Evolutionary conservation across 1,140 invertebrate genomes (phyloP), one percentile per base, ranked within the genome.

Genomic region (Meteorus sp.): DNA sequence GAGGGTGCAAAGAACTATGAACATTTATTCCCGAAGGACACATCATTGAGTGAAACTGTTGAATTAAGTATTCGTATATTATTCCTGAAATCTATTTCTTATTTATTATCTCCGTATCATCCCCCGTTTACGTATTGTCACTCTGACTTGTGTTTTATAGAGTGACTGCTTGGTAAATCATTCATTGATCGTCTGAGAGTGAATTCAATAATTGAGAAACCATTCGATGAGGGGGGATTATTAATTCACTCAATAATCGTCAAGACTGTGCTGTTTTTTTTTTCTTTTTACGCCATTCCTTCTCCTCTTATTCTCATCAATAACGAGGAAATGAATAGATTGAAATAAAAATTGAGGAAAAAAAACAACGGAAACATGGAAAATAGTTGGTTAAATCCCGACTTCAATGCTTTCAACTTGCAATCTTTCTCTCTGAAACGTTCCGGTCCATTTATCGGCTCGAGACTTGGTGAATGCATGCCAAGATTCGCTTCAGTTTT

Each of bases 391-490:
- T 52, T 9, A 52, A 52, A 52, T 31, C 50, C 43, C 51, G 35
- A 44, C 35, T 13, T 44, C 17, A 25, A 43, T 50, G 23, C 51
- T 56, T 48, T 56, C 13, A 33, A 44, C 43, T 50, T 44, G 33
- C 43, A 43, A 25, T 56, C 47, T 43, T 51, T 60, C 50, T 29
- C 56, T 58, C 33, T 45, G 45, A 31, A 60, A 57, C 62, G 58
- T 63, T 63, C 48, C 57, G 57, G 35, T 50, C 58, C 62, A 60
- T 63, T 60, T 63, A 63, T 64, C 59, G 60, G 56, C 60, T 45
- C 43, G 47, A 51, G 39, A 47, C 47, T 54, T 43, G 13, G 59
- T 63, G 63, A 54, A 64, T 57, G 31, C 19, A 33, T 63, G 60
- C 60, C 64, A 71, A 71, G 59, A 61, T 62, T 58, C 11, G 27